A percentile compares a stretch with the other conserved stretches of the same genome.
Conservation (phyloP, 2,888 invertebrate species). For the Tridacna gigas region DNA sequence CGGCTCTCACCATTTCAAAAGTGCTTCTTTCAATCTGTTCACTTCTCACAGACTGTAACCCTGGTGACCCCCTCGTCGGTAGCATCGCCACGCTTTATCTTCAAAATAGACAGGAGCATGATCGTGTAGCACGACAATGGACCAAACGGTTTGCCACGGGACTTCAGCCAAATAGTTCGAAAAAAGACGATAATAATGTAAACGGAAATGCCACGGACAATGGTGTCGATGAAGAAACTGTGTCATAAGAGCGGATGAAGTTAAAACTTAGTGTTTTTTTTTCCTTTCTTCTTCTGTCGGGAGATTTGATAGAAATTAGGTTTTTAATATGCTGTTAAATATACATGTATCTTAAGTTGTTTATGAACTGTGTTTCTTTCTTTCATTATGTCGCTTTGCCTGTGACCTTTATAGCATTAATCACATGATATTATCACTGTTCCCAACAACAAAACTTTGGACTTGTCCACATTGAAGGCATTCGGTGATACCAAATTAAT, state of each 20-base stretch:
- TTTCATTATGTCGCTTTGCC: background rate
- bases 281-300: background rate
- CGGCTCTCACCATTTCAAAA: slow-evolving; percentile 99
- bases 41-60: slow-evolving; percentile 98
- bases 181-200: slow-evolving; percentile 25
- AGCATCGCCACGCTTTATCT: slow-evolving; percentile 99
- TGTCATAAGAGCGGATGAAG: slow-evolving; percentile 2
- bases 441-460: too few relatives aligned
- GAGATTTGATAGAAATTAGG: background rate
- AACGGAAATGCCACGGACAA: slow-evolving; percentile 20
- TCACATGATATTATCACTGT: too few relatives aligned
- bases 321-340: background rate
- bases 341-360: background rate
- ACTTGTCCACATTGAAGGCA: too few relatives aligned
- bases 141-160: slow-evolving; percentile 97
- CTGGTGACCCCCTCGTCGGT: slow-evolving; percentile 98
- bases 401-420: too few relatives aligned
- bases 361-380: background rate
- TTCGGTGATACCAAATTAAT: too few relatives aligned
- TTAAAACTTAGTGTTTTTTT: background rate
- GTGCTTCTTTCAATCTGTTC: slow-evolving; percentile 99
- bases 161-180: slow-evolving; percentile 54
- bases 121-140: slow-evolving; percentile 99
- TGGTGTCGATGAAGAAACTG: slow-evolving; percentile 23
- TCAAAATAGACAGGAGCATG: slow-evolving; percentile 98